Conservation (phyloP, 2,888 invertebrate species). For the Pseudococcus viburni region DNA sequence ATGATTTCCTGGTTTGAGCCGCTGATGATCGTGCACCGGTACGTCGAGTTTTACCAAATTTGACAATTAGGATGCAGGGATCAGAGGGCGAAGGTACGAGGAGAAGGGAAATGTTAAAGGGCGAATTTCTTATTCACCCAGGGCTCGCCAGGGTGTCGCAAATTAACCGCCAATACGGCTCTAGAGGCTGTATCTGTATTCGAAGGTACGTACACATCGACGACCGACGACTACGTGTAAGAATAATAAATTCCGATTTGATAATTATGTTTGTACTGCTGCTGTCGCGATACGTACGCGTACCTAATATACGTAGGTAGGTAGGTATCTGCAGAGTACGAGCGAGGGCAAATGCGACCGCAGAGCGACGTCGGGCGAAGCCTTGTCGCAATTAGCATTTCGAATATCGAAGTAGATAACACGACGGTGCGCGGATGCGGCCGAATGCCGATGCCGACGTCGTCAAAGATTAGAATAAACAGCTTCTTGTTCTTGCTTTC, state of each 20-base stretch:
- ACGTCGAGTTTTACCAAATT: no score
- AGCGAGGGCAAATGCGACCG: neutral
- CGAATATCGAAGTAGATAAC: neutral
- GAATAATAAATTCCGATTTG: constrained; percentile 9
- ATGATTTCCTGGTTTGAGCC: neutral
- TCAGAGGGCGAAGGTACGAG: neutral
- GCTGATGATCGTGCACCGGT: neutral
- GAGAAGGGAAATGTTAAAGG: neutral
- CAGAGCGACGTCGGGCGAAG: neutral
- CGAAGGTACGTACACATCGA: no score
- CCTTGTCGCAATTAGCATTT: constrained; percentile 12
- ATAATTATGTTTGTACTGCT: constrained; percentile 21
- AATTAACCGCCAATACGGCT: neutral
- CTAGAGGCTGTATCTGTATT: neutral
- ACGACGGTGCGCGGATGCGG: neutral
- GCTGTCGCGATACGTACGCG: neutral
- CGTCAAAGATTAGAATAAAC: constrained; percentile 1
- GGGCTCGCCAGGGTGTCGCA: neutral
- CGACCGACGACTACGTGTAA: neutral
- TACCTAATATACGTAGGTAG: neutral
- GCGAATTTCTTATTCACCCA: neutral
- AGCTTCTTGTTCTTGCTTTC: constrained; percentile 21
- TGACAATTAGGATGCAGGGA: neutral
- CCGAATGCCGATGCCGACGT: neutral
- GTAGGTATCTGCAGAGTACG: neutral